These are phyloP conservation scores for Ceratotherium simum DNA, from an alignment of 2,113 vertebrate species.

Conservation along the genomic window DNA sequence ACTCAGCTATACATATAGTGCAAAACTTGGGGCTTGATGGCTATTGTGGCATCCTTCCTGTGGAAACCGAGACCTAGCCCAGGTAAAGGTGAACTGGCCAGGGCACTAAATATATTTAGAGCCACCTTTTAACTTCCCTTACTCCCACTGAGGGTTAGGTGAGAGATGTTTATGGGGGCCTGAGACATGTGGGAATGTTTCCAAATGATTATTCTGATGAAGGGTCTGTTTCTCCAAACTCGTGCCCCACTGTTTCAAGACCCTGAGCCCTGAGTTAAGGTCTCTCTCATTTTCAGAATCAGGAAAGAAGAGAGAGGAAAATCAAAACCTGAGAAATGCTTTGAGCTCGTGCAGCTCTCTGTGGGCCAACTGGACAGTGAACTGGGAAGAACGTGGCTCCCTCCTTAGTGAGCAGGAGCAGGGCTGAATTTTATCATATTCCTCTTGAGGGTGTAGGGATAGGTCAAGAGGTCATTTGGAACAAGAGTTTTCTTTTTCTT, in stretches of 20 bases:
- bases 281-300: slow-evolving; percentile 32
- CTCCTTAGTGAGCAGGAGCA: neutral
- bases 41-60: slow-evolving; percentile 49
- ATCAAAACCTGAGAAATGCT: neutral
- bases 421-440: slow-evolving; percentile 27
- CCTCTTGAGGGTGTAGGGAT: neutral
- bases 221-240: slow-evolving; percentile 11
- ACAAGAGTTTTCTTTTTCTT: neutral
- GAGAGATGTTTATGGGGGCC: slow-evolving; percentile 79
- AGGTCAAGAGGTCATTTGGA: slow-evolving; percentile 38
- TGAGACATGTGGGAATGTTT: slow-evolving; percentile 81
- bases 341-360: neutral
- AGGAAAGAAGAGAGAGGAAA: neutral
- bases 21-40: neutral
- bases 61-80: slow-evolving; percentile 64
- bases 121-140: slow-evolving; percentile 58
- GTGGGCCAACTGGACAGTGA: neutral
- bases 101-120: slow-evolving; percentile 68
- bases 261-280: neutral
- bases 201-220: neutral
- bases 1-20: neutral
- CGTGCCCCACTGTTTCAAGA: neutral
- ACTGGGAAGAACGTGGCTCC: neutral
- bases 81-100: slow-evolving; percentile 51
- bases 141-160: slow-evolving; percentile 70